These are phyloP conservation scores for Pipistrellus kuhlii DNA, from an alignment of 2,797 vertebrate species.

Conservation along the genomic window DNA sequence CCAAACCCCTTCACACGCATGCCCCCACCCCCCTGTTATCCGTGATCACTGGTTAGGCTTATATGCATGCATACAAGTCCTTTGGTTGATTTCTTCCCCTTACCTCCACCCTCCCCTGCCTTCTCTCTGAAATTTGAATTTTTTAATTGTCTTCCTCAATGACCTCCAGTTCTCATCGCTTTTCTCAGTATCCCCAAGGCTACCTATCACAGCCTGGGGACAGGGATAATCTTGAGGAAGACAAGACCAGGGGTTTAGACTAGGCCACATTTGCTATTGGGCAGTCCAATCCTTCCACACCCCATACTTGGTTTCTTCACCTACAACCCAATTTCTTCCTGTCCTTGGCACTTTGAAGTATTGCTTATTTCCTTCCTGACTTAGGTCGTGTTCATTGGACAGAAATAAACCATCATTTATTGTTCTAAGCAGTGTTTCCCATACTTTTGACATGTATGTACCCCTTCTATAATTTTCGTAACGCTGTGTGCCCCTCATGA, in stretches of 20 bases:
- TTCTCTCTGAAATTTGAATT: background rate
- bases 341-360: background rate
- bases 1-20: too few relatives aligned
- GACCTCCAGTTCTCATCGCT: background rate
- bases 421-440: background rate
- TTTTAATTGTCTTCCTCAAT: background rate
- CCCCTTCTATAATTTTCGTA: too few relatives aligned
- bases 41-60: too few relatives aligned
- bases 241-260: background rate
- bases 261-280: background rate
- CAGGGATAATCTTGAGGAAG: background rate
- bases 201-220: background rate
- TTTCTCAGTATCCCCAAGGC: background rate
- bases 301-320: background rate
- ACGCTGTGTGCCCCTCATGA: too few relatives aligned
- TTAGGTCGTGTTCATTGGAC: slow-evolving; percentile 37
- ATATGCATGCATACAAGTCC: too few relatives aligned
- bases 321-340: slow-evolving; percentile 2
- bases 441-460: too few relatives aligned
- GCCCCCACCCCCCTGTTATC: too few relatives aligned
- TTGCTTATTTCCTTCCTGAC: background rate
- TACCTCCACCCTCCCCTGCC: too few relatives aligned
- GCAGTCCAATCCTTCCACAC: background rate
- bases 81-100: too few relatives aligned
- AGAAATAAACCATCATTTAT: slow-evolving; percentile 46